Evolutionary conservation across 30 jellyfish, hydroid and myxozoan species (phyloP).

Genomic region (Aurelia aurita complex sp. Pacific): DNA sequence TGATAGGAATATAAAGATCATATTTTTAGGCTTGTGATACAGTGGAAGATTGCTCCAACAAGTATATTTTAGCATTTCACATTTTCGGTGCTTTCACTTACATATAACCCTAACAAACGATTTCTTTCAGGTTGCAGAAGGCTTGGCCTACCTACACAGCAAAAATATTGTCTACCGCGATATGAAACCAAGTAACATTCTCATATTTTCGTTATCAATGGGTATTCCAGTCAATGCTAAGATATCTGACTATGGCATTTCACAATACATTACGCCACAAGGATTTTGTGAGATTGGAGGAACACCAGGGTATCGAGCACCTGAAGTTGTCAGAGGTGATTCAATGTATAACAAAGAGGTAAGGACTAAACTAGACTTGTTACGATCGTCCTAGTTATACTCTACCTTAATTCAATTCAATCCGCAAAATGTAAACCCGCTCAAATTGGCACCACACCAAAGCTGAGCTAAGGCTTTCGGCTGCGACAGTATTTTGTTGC

Average conservation of each 20-base stretch:
- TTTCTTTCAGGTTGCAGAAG: constrained; percentile 73
- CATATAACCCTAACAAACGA: too few species aligned
- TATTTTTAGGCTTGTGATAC: too few species aligned
- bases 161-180: constrained; percentile 89
- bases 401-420: too few species aligned
- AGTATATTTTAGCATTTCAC: too few species aligned
- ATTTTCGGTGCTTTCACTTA: too few species aligned
- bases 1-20: too few species aligned
- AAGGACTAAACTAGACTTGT: constrained; percentile 1
- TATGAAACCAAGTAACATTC: constrained; percentile 95
- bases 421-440: too few species aligned
- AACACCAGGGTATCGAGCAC: constrained; percentile 91
- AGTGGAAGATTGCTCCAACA: too few species aligned
- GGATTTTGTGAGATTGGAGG: constrained; percentile 84
- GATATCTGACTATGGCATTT: constrained; percentile 92
- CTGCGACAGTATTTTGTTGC: too few species aligned
- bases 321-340: constrained; percentile 79
- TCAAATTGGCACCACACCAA: too few species aligned
- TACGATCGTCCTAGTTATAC: background rate
- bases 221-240: constrained; percentile 83
- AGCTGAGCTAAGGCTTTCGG: too few species aligned
- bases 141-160: constrained; percentile 81
- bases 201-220: constrained; percentile 83
- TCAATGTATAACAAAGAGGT: constrained; percentile 73
- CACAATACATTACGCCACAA: constrained; percentile 79